These are phyloP conservation scores for Calameuta idolon DNA, from an alignment of 2,888 invertebrate genomes.

Conservation along the genomic window DNA sequence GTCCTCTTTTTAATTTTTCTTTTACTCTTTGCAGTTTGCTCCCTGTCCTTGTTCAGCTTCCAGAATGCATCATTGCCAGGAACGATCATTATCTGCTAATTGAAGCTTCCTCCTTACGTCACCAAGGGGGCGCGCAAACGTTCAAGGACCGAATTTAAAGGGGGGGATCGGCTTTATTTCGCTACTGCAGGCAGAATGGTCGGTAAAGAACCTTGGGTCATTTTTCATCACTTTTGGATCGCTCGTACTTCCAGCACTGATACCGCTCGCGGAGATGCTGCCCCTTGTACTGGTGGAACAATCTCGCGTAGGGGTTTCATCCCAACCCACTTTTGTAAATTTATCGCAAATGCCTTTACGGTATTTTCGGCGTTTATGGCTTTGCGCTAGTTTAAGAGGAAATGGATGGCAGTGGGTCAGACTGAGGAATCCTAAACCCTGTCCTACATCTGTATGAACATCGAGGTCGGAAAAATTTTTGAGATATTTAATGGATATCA, in stretches of 20 bases:
- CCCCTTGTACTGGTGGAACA: neutral
- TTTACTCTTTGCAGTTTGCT: neutral
- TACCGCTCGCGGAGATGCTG: neutral
- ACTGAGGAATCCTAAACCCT: neutral
- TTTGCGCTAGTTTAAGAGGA: neutral
- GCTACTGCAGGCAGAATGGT: neutral
- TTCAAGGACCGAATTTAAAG: neutral
- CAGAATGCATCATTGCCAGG: neutral
- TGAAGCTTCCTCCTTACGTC: neutral
- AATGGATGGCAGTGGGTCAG: neutral
- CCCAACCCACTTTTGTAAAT: neutral
- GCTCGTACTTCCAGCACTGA: neutral
- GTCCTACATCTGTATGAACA: neutral
- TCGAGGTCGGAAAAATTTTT: neutral
- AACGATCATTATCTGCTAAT: neutral
- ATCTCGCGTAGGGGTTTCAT: neutral
- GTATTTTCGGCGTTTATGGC: slow-evolving; percentile 1
- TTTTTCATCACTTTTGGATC: neutral
- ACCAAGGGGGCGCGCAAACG: neutral
- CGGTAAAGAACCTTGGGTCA: neutral
- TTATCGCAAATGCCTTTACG: neutral
- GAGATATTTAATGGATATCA: neutral
- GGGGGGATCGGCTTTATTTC: neutral
- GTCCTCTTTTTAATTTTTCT: neutral
- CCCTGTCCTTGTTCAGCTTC: neutral